A percentile compares a stretch with the other conserved stretches of the same genome.
These are phyloP conservation scores for Mamestra configurata DNA, from an alignment of 1,140 invertebrate species.

Conservation along the genomic window DNA sequence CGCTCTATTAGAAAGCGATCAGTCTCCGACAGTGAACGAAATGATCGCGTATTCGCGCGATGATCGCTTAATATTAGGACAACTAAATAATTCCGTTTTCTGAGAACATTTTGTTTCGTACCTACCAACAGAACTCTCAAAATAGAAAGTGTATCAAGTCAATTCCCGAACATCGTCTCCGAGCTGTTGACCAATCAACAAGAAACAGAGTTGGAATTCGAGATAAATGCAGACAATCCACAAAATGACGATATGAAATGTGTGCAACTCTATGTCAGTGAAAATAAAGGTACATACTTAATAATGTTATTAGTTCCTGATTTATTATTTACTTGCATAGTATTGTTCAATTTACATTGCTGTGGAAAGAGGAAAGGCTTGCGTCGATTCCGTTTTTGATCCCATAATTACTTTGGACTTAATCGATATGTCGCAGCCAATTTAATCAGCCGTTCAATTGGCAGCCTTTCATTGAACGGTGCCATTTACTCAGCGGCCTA, in stretches of 20 bases:
- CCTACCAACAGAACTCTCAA: conserved; percentile 26
- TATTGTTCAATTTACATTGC: background rate
- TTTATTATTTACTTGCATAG: background rate
- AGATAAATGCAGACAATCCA: background rate
- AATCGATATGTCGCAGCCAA: too few species aligned
- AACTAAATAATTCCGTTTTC: too few species aligned
- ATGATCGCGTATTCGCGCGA: too few species aligned
- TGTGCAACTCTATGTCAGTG: conserved; percentile 6
- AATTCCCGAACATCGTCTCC: conserved; percentile 30
- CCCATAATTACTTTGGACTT: too few species aligned
- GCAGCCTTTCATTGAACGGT: too few species aligned
- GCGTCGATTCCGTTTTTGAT: too few species aligned
- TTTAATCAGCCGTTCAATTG: too few species aligned
- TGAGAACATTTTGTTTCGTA: background rate
- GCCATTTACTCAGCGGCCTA: too few species aligned
- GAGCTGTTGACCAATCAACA: conserved; percentile 18
- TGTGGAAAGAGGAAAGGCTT: background rate
- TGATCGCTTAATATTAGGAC: too few species aligned
- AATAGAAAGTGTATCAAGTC: conserved; percentile 18
- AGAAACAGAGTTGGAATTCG: conserved; percentile 25
- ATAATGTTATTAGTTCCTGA: background rate
- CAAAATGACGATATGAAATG: background rate
- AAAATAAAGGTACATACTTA: conserved; percentile 14
- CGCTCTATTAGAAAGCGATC: too few species aligned
- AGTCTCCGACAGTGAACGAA: too few species aligned